These are phyloP conservation scores for Pammene aurita DNA, from an alignment of 2,888 invertebrate species.

Conservation along the genomic window DNA sequence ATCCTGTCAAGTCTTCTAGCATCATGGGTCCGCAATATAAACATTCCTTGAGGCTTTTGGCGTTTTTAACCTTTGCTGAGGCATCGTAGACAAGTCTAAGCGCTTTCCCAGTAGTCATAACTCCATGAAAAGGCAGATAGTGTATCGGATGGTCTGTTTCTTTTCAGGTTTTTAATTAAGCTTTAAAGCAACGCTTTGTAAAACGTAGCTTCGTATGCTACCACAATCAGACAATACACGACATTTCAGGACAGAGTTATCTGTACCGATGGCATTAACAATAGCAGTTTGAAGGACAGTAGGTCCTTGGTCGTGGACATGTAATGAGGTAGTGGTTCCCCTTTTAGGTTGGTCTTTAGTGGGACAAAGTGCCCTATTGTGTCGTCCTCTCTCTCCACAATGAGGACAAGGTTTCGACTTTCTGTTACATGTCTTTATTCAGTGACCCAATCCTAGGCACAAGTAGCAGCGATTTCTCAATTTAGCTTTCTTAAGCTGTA, in stretches of 20 bases:
- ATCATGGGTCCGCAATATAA: no score
- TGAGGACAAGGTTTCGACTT: neutral
- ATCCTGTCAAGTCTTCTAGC: no score
- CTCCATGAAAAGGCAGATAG: no score
- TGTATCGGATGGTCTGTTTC: no score
- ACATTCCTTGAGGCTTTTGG: no score
- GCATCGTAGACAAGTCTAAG: no score
- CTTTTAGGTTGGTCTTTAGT: no score
- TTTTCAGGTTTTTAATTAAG: neutral
- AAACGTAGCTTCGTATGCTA: neutral
- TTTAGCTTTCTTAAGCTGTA: neutral
- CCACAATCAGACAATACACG: neutral
- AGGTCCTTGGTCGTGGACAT: neutral
- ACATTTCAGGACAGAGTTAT: neutral
- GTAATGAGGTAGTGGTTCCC: neutral
- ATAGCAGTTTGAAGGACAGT: constrained; percentile 6
- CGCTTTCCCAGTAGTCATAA: no score
- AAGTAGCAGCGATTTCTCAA: neutral
- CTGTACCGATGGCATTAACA: neutral
- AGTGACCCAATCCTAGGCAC: neutral
- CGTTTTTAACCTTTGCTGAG: no score
- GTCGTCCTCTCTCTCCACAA: neutral
- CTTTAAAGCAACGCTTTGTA: neutral
- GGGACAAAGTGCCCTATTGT: neutral
- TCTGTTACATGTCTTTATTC: neutral